These are phyloP conservation scores for Nezara viridula DNA, from an alignment of 2,888 invertebrate genomes.

Conservation along the genomic window DNA sequence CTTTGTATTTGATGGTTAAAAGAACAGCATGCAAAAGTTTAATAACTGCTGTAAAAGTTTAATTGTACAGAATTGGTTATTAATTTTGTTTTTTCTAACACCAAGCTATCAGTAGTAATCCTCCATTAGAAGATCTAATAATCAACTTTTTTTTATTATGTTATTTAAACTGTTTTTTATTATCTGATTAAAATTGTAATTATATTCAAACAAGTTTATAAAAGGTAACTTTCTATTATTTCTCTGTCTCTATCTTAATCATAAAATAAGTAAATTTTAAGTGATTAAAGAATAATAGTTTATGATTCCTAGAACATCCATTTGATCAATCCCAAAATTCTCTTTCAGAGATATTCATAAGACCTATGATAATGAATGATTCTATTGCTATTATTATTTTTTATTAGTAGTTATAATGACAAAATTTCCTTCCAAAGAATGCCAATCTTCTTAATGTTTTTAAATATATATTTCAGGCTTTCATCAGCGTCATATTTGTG, in stretches of 20 bases:
- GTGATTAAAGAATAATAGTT: neutral
- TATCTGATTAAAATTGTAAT: neutral
- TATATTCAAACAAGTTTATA: neutral
- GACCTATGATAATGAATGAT: neutral
- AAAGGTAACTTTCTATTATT: neutral
- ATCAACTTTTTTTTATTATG: neutral
- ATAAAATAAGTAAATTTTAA: neutral
- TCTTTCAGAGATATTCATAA: neutral
- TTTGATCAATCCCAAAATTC: neutral
- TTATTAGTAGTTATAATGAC: neutral
- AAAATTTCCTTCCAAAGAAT: neutral
- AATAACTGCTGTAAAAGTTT: neutral
- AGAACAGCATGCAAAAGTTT: neutral
- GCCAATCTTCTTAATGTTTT: neutral
- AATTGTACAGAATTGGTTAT: neutral
- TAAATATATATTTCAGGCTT: constrained; percentile 40
- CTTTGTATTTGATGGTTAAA: neutral
- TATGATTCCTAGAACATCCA: neutral
- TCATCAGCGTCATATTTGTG: constrained; percentile 7
- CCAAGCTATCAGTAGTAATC: neutral
- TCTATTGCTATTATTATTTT: neutral
- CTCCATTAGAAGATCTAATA: neutral
- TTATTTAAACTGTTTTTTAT: neutral
- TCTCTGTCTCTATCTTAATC: neutral
- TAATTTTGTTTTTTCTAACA: neutral